These are phyloP conservation scores for Agrochola lychnidis DNA, from an alignment of 2,888 invertebrate species.

Conservation along the genomic window DNA sequence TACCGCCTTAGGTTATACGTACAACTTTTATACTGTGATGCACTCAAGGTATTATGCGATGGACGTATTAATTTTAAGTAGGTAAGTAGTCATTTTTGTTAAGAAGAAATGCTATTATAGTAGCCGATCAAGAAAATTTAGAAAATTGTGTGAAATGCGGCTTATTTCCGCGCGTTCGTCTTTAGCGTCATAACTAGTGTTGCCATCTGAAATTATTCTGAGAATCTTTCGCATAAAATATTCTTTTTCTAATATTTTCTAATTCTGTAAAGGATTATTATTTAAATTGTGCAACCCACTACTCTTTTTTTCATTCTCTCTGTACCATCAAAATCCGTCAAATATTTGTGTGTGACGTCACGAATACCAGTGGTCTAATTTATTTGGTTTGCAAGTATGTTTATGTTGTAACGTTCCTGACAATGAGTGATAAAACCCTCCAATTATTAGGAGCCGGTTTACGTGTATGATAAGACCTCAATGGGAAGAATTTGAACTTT, in stretches of 20 bases:
- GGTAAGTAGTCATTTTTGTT: conserved; percentile 40
- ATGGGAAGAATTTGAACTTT: conserved; percentile 13
- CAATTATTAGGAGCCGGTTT: conserved; percentile 33
- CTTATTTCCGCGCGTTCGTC: neutral
- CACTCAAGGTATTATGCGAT: conserved; percentile 54
- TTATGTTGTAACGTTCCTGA: conserved; percentile 39
- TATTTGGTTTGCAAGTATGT: neutral
- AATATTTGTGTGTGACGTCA: neutral
- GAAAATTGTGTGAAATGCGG: neutral
- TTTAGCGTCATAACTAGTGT: neutral
- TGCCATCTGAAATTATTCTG: neutral
- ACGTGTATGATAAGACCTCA: conserved; percentile 10
- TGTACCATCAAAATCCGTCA: neutral
- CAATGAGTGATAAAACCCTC: conserved; percentile 37
- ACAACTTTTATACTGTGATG: conserved; percentile 61
- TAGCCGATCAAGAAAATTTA: neutral
- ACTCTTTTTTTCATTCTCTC: neutral
- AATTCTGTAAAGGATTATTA: neutral
- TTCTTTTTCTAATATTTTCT: neutral
- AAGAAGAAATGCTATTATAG: conserved; percentile 7
- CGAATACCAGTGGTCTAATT: neutral
- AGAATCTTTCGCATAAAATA: neutral
- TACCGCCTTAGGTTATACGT: conserved; percentile 80
- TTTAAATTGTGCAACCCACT: neutral
- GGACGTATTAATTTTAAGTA: conserved; percentile 40